Base-by-base conservation (phyloP, 2,113 vertebrate genomes). In the Romanogobio albipinnatus region DNA sequence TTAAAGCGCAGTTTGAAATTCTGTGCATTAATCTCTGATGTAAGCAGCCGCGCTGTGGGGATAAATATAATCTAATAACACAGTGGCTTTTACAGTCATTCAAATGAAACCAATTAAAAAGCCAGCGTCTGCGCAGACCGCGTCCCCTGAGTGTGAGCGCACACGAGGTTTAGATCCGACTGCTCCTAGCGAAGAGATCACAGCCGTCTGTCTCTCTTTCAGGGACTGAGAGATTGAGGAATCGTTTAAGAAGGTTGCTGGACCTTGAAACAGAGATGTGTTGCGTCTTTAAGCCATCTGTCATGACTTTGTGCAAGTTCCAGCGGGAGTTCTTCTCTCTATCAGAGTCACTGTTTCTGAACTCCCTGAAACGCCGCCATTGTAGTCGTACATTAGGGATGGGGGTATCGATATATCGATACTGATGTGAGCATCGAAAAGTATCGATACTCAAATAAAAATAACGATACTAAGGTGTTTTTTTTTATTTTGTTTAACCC, bases 1-100 rank as follows among this genome's bases (percentile, higher is more conserved):
- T 77, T 87, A 84, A 87, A 84, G 85, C 70, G 2, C 49, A 84
- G 66, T 76, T 83, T 76, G 45, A 76, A 78, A 86, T 75, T 78
- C 81, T 84, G 76, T 49, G 36, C 73, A 86, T 86, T 86, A 89
- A 89, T 87, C 86, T 73, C 62, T 87, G 81, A 87, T 85, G 75
- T 83, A 81, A 83, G 80, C 74, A 84, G 79, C 70, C 33, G 83
- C 36, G 62, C 83, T 73, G 39, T 24, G 62, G 79, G 83, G 86
- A 89, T 89, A 76, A 84, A 85, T 80, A 58, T 85, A 76, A 88
- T 86, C 87, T 89, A 87, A 87, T 87, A 86, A 89, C 39, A 71
- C 56, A 83, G 74, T 33, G 64, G 80, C 74, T 76, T 88, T 86
- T 81, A 59, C 73, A 68, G 9, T 83, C 45, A 85, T 84, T 89